These are phyloP conservation scores for Pinna nobilis DNA, from an alignment of 1,140 invertebrate species.

Conservation along the genomic window DNA sequence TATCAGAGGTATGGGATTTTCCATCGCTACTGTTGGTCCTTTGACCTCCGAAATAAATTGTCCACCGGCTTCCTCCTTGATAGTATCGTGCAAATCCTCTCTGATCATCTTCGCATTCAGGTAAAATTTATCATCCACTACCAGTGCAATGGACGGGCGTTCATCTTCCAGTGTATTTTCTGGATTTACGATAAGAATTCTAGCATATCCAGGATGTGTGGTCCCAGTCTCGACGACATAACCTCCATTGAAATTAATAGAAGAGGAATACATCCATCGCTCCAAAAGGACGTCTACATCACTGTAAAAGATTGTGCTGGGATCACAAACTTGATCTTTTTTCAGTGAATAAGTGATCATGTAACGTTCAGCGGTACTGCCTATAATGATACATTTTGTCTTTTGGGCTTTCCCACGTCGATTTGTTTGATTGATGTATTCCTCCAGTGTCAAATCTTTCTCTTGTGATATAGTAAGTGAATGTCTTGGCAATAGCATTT, in stretches of 20 bases:
- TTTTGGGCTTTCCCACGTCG: too few species aligned
- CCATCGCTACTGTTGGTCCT: conserved; percentile 33
- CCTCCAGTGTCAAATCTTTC: too few species aligned
- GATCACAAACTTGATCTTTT: conserved; percentile 9
- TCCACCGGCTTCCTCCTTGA: not conserved
- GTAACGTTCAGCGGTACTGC: conserved; percentile 30
- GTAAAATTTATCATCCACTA: not conserved
- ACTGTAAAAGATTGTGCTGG: conserved; percentile 21
- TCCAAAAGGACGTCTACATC: not conserved
- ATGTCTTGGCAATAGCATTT: too few species aligned
- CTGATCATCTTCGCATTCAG: not conserved
- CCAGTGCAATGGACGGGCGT: not conserved
- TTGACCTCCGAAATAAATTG: not conserved
- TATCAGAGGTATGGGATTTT: conserved; percentile 2
- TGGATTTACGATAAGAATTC: not conserved
- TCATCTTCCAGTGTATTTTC: not conserved
- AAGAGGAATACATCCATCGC: not conserved
- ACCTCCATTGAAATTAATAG: not conserved
- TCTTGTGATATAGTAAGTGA: too few species aligned
- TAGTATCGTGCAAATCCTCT: not conserved
- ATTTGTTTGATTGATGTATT: not conserved
- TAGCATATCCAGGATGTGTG: conserved; percentile 8
- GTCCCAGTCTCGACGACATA: conserved; percentile 1
- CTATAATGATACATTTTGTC: not conserved
- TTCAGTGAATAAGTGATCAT: conserved; percentile 8